phyloP scores from a whole-genome alignment of 2,113 vertebrate species.

The Sakesphorus luctuosus region DNA sequence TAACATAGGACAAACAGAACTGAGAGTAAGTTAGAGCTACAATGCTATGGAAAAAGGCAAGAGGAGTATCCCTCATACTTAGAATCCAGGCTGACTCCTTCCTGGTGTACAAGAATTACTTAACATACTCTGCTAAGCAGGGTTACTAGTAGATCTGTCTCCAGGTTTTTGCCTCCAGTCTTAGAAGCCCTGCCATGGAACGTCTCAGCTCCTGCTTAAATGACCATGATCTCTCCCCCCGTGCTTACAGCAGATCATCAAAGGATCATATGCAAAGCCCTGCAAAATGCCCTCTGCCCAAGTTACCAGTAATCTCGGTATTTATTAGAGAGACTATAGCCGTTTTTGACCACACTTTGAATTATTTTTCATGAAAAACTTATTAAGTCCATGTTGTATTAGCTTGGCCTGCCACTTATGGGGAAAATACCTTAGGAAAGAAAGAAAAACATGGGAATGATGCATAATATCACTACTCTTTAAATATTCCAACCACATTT shows the following conservation, averaged over 20 bases:
- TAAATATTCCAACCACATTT: background rate
- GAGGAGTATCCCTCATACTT: background rate
- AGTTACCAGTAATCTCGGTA: background rate
- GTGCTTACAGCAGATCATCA: background rate
- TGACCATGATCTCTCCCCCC: background rate
- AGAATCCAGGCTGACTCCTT: background rate
- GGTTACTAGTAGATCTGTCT: background rate
- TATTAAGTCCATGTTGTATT: background rate
- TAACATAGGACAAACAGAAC: rapidly evolving
- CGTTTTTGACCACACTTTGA: background rate
- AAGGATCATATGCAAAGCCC: background rate
- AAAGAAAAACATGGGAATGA: background rate
- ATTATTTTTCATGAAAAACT: background rate
- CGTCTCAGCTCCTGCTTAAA: background rate
- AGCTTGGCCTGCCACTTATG: background rate
- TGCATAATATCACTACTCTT: background rate
- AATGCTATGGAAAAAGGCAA: background rate
- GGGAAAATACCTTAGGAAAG: background rate
- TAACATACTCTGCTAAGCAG: background rate
- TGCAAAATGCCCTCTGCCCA: background rate
- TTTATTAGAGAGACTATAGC: background rate
- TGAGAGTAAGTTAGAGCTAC: background rate
- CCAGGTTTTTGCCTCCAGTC: background rate
- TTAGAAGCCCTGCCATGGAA: background rate
- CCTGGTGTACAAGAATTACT: background rate